Conservation (phyloP, 2,888 invertebrate genomes). For the Electrophaes corylata region DNA sequence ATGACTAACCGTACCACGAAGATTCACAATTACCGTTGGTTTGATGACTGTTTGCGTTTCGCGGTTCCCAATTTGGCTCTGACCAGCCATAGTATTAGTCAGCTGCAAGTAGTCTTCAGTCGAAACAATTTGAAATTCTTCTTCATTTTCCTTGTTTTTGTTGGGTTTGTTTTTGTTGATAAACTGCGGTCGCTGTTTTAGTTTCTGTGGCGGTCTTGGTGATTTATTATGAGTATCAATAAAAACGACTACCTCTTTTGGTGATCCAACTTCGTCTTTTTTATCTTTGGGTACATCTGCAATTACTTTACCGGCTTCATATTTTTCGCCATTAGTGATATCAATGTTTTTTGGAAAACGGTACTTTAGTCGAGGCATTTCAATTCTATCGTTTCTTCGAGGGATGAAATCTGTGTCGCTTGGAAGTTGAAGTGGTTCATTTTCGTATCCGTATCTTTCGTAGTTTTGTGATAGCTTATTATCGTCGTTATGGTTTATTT, state of each 20-base stretch:
- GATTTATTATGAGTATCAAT: slow-evolving; percentile 56
- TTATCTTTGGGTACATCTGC: slow-evolving; percentile 37
- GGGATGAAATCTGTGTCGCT: slow-evolving; percentile 68
- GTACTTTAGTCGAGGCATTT: slow-evolving; percentile 71
- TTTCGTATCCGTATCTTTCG: slow-evolving; percentile 61
- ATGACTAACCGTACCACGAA: slow-evolving; percentile 70
- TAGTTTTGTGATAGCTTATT: slow-evolving; percentile 66
- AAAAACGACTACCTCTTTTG: slow-evolving; percentile 66
- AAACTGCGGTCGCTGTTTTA: slow-evolving; percentile 52
- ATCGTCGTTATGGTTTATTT: slow-evolving; percentile 63
- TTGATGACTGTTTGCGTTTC: slow-evolving; percentile 77
- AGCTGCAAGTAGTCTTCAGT: slow-evolving; percentile 50
- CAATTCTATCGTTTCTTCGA: slow-evolving; percentile 74
- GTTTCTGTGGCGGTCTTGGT: slow-evolving; percentile 54
- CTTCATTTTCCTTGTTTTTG: slow-evolving; percentile 50
- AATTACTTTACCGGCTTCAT: slow-evolving; percentile 24
- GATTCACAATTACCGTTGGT: slow-evolving; percentile 77
- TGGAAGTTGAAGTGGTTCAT: slow-evolving; percentile 59
- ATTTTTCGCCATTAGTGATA: slow-evolving; percentile 42
- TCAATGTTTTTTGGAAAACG: slow-evolving; percentile 68
- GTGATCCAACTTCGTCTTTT: slow-evolving; percentile 40
- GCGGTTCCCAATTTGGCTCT: slow-evolving; percentile 77
- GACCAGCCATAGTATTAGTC: slow-evolving; percentile 70
- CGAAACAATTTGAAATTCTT: slow-evolving; percentile 40
- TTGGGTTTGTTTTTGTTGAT: slow-evolving; percentile 45